Conservation (phyloP, 1,140 invertebrate genomes). For the Nephila pilipes region DNA sequence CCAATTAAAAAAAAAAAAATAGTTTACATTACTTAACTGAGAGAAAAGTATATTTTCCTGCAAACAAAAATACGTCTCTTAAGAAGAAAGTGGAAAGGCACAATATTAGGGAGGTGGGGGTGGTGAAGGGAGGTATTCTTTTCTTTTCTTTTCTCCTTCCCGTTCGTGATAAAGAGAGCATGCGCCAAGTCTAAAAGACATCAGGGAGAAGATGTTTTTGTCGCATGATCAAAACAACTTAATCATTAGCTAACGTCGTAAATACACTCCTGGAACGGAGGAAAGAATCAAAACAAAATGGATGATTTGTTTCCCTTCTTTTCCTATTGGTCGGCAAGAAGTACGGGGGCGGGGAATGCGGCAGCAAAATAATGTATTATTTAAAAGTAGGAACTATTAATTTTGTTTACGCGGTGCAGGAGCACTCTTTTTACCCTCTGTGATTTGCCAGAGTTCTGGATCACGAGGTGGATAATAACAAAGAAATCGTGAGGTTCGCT, state of each 20-base stretch:
- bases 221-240: slow-evolving; percentile 42
- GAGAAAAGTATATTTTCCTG: background rate
- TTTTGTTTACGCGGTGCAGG: slow-evolving; percentile 19
- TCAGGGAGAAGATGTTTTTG: slow-evolving; percentile 18
- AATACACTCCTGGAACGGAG: background rate
- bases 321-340: background rate
- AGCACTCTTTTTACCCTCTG: background rate
- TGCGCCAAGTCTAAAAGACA: background rate
- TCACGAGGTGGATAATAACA: background rate
- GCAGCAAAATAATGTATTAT: slow-evolving; percentile 29
- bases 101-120: background rate
- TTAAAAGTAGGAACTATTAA: slow-evolving; percentile 35
- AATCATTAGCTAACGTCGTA: slow-evolving; percentile 7
- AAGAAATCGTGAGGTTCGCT: background rate
- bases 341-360: background rate
- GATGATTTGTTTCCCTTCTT: background rate
- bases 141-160: background rate
- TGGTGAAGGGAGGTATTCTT: background rate
- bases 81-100: background rate
- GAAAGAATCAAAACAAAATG: slow-evolving; percentile 25
- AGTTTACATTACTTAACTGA: no score
- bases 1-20: no score
- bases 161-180: background rate
- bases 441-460: background rate
- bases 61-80: background rate